A percentile compares a stretch with the other conserved stretches of the same genome.
phyloP scores from a whole-genome alignment of 2,888 invertebrate genomes.

The Leptinotarsa peninsularis region DNA sequence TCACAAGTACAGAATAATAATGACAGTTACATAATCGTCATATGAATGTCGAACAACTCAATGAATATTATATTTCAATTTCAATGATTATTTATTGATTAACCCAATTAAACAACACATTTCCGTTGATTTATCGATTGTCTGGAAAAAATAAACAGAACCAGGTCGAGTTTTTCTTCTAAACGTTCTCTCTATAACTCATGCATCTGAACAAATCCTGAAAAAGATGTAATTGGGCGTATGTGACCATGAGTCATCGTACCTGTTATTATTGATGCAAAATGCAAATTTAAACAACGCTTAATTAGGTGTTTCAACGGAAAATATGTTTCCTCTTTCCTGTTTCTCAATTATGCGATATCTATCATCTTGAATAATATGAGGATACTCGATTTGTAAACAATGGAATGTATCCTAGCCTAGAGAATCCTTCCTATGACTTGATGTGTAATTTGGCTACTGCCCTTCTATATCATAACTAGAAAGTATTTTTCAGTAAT shows the following conservation, averaged over 20 bases:
- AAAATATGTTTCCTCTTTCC: slow-evolving; percentile 14
- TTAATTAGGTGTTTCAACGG: neutral
- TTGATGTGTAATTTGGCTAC: no score
- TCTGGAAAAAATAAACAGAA: slow-evolving; percentile 32
- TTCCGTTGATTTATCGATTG: slow-evolving; percentile 35
- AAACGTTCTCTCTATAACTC: neutral
- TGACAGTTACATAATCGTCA: slow-evolving; percentile 31
- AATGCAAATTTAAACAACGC: slow-evolving; percentile 3
- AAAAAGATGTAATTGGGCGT: neutral
- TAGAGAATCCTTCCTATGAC: neutral
- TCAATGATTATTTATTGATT: slow-evolving; percentile 42
- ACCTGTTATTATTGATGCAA: slow-evolving; percentile 13
- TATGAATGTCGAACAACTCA: slow-evolving; percentile 16
- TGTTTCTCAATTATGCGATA: slow-evolving; percentile 14
- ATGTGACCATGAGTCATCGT: slow-evolving; percentile 5
- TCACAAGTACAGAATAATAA: neutral
- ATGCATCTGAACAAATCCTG: neutral
- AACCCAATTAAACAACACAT: slow-evolving; percentile 43
- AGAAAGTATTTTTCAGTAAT: no score
- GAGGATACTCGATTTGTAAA: neutral
- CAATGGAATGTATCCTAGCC: slow-evolving; percentile 2
- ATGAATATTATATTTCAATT: slow-evolving; percentile 35
- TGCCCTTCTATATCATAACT: no score
- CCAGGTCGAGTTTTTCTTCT: slow-evolving; percentile 23
- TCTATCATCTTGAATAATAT: slow-evolving; percentile 8